Conservation (phyloP, 2,888 invertebrate species). For the Crocallis elinguaria region DNA sequence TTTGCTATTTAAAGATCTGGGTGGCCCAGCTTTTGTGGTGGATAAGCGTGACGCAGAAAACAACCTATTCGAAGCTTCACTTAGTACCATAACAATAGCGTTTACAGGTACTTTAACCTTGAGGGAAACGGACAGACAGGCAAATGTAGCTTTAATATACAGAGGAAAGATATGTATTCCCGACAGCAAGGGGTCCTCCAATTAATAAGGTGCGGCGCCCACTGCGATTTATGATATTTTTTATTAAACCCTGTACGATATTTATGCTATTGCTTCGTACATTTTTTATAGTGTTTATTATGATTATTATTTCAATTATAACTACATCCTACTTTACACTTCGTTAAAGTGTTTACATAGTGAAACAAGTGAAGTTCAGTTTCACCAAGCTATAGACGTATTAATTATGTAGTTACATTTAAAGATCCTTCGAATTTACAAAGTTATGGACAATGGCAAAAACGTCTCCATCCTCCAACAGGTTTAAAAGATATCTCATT, state of each 20-base stretch:
- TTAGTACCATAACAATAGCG: not conserved
- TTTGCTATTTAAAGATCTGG: no score
- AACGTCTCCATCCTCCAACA: no score
- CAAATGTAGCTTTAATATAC: conserved; percentile 18
- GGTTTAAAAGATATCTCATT: no score
- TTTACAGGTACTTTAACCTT: not conserved
- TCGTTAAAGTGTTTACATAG: conserved; percentile 34
- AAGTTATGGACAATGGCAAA: no score
- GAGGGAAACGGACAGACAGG: not conserved
- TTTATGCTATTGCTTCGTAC: conserved; percentile 31
- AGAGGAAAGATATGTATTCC: conserved; percentile 5
- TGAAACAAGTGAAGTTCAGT: no score
- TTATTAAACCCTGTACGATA: conserved; percentile 19
- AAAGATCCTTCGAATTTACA: no score
- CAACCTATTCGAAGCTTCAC: no score
- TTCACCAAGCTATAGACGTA: not conserved
- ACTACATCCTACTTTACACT: conserved; percentile 24
- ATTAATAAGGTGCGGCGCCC: conserved; percentile 36
- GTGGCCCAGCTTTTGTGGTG: no score
- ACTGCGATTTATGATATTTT: conserved; percentile 35
- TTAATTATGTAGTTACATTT: no score
- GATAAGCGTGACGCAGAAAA: no score
- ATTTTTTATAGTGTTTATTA: conserved; percentile 17
- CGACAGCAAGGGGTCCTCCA: conserved; percentile 36
- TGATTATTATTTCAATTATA: conserved; percentile 1